These are phyloP conservation scores for Leptopterna dolabrata DNA, from an alignment of 2,888 invertebrate genomes.

Conservation along the genomic window DNA sequence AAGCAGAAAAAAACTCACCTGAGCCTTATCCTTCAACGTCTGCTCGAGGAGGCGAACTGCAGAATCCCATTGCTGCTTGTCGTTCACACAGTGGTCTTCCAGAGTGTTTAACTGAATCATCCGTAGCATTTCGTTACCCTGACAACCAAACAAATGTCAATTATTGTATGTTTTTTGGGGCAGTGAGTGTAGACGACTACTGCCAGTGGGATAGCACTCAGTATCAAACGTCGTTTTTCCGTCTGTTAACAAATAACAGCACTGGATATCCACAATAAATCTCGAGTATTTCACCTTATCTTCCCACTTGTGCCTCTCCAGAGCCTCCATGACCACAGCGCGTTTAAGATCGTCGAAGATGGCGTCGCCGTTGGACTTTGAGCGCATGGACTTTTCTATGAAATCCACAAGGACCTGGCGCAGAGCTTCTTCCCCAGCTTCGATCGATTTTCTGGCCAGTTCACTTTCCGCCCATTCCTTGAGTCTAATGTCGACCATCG, in stretches of 20 bases:
- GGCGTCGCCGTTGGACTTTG: conserved; percentile 76
- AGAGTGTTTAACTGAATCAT: conserved; percentile 95
- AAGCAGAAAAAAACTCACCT: too few relatives aligned
- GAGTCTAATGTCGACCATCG: conserved; percentile 92
- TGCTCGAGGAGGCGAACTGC: conserved; percentile 91
- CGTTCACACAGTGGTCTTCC: conserved; percentile 87
- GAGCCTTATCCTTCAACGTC: conserved; percentile 81
- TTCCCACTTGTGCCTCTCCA: conserved; percentile 93
- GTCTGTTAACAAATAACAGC: too few relatives aligned
- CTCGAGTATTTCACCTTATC: conserved; percentile 75
- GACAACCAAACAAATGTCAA: not conserved
- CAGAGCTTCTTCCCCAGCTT: conserved; percentile 87
- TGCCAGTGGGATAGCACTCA: not conserved
- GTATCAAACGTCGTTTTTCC: too few relatives aligned
- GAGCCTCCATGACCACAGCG: conserved; percentile 88
- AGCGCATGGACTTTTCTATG: conserved; percentile 69
- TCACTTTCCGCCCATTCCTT: conserved; percentile 95
- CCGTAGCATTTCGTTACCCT: conserved; percentile 83
- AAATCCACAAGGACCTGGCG: conserved; percentile 79
- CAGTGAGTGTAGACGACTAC: not conserved
- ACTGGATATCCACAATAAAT: not conserved
- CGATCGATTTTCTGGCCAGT: conserved; percentile 86
- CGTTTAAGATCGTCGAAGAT: conserved; percentile 91
- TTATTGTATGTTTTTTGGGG: too few relatives aligned
- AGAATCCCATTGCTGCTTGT: conserved; percentile 92